Base-by-base conservation (phyloP, 1,140 invertebrate genomes). In the Halyomorpha halys region DNA sequence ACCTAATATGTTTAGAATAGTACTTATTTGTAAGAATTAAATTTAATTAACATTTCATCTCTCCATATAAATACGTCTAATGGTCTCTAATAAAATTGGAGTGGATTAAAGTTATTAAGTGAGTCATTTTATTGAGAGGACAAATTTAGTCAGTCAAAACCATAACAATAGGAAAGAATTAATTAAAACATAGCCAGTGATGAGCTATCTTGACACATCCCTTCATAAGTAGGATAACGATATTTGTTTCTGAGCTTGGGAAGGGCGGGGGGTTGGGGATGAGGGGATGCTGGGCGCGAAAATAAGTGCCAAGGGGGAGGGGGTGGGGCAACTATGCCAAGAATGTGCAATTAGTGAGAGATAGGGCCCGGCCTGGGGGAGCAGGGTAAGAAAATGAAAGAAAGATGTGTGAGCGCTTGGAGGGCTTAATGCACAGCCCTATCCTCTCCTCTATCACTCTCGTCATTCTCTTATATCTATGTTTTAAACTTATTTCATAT, bases 261-360 rank as follows among this genome's bases (percentile, higher is more conserved):
- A 60, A 44, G 59, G 54, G 56, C 25, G 53, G 45, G 64, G 64
- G 45, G 44, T 39, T 54, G 51, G 54, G 59, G 59, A 54, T 19
- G 51, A 27, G 63, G 65, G 18, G 62, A 49, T 16, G 59, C 14
- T 53, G 65, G 39, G 39, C 63, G 23, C 23, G 54, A 44, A 47
- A 23, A 47, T 61, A n/a, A 62, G 44, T 45, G 63, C 54, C 51
- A 59, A 59, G 51, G 47, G 61, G 44, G 54, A 15, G 56, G 60
- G 59, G 44, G 56, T 21, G 45, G 64, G 63, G 65, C 54, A 70
- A 70, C 69, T 70, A 70, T 70, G 66, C 68, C 66, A 70, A 69
- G 69, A 70, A 70, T 70, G 69, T 70, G 69, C 69, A 70, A 70
- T 70, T 70, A 70, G 68, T 66, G 69, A 49, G 59, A 60, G 59